Base-by-base conservation (phyloP, 2,113 vertebrate species). In the Felis catus region DNA sequence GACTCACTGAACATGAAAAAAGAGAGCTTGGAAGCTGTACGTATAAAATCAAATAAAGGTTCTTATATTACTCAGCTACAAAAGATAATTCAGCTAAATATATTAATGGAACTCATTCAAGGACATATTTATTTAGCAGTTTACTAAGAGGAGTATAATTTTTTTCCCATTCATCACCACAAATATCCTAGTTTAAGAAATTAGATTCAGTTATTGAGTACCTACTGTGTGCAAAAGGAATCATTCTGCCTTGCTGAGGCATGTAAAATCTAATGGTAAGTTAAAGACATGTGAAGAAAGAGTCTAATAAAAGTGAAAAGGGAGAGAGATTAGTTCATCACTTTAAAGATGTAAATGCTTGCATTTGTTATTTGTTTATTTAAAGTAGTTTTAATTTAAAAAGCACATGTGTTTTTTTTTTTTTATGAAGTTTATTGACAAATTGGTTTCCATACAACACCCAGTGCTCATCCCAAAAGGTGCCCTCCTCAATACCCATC, bases 1-100 rank as follows among this genome's bases (percentile, higher is more conserved):
- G 99, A 99, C 68, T 91, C 97, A 65, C 51, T 99, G 45, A 99
- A 98, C 95, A 97, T 98, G 36, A 99, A 99, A 94, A 99, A 99
- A 97, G 99, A 99, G 66, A 93, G 95, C 94, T 94, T 99, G 68
- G 99, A 99, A 98, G 88, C 98, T 82, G 99, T 99, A 98, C 95
- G 99, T 99, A 98, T 98, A 74, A 93, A 83, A 84, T 89, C 16
- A 96, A 79, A 39, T 74, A 73, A 8, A 45, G 14, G n/a, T 79
- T 92, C 12, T 85, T 19, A 55, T 86, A 45, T 68, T 45, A 74
- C 51, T 78, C 3, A 92, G 31, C 36, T 87, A 85, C 23, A 73
- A 88, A 96, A 92, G 71, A 27, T 80, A 91, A 74, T 87, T 94
- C 18, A 84, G 8, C 89, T 92, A 82, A 58, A 4, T 91, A 27